Base-by-base conservation (phyloP, 1,140 invertebrate genomes). In the Eufriesea mexicana region DNA sequence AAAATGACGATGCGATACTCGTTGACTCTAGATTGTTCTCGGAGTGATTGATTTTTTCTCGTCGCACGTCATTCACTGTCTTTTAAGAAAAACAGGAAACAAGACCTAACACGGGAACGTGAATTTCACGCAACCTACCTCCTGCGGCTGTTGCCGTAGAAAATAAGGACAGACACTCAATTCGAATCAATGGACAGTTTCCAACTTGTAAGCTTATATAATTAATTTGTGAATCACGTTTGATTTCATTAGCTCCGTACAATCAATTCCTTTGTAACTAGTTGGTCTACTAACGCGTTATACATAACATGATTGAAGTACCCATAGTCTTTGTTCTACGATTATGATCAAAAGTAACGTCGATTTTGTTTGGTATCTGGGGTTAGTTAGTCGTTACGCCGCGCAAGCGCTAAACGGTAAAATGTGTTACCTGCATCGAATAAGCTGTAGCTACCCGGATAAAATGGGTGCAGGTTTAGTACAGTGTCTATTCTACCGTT, bases 391-490 rank as follows among this genome's bases (percentile, higher is more conserved):
- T 68, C 55, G 70, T 28, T 28, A 62, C n/a, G 74, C 55, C 9
- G 85, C 86, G 86, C 81, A 78, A 61, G 86, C 83, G 86, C 79
- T 20, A 54, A 28, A 77, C n/a, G 25, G 47, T 35, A 72, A 71
- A 49, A 62, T 57, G 25, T n/a, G 54, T 61, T 77, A 76, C 47
- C 66, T 64, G 45, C 66, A 85, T 49, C 49, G 54, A 77, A 47
- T 76, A 25, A 12, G 79, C 59, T 42, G 35, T 61, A 66, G 62
- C 87, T 59, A 84, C 68, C 66, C 54, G 64, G 42, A 45, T 88
- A 83, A 64, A 42, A 89, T 89, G 87, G 84, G 71, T 76, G 84
- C 86, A 73, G 64, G 76, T 68, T 77, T 54, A 73, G 71, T 81
- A 76, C 55, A 85, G 79, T 87, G 86, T 68, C 55, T 89, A 28